Evolutionary conservation across 1,140 invertebrate species (phyloP), one percentile per base, ranked within the genome.

Genomic region (Euschistus heros): DNA sequence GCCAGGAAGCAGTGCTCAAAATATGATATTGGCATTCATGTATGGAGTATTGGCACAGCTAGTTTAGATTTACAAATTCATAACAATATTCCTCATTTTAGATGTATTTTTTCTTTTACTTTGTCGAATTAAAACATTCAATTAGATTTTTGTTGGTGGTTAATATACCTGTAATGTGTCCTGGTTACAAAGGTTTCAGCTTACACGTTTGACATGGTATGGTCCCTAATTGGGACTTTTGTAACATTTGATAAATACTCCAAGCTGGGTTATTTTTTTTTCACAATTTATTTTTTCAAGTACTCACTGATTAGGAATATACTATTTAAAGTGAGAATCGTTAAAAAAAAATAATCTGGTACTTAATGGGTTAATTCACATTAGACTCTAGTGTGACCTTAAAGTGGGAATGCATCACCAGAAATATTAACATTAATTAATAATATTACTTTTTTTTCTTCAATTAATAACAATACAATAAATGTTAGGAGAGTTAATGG

Each of bases 1-100:
- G 65, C 62, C 22, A 64, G 69, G 55, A 68, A 70, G 52, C 66
- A 70, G 57, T 69, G 69, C 60, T 33, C 15, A 30, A 54, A 52
- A 54, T 64, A 46, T 64, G 27, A 64, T 52, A 20, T 64, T 13
- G 63, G 63, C 42, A 24, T 64, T 14, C 63, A 64, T 54, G 63
- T 64, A 54, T 52, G 47, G 63, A 47, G 24, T 8, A 22, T 13
- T 64, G 63, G 63, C 63, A 64, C n/a, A n/a, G n/a, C n/a, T n/a
- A n/a, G n/a, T n/a, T n/a, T 50, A 22, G 17, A 44, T 44, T 7
- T 10, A 10, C 42, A 44, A 10, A 10, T 44, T 44, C 17, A 44
- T 44, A 10, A 10, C 17, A 44, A 44, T 44, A 44, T 44, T 44
- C n/a, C n/a, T n/a, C n/a, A n/a, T n/a, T n/a, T n/a, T n/a, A n/a